Percentiles rank a stretch among this genome's conserved stretches.
Conservation (phyloP, 1,140 invertebrate genomes). For the Drosophila nigromelanica region DNA sequence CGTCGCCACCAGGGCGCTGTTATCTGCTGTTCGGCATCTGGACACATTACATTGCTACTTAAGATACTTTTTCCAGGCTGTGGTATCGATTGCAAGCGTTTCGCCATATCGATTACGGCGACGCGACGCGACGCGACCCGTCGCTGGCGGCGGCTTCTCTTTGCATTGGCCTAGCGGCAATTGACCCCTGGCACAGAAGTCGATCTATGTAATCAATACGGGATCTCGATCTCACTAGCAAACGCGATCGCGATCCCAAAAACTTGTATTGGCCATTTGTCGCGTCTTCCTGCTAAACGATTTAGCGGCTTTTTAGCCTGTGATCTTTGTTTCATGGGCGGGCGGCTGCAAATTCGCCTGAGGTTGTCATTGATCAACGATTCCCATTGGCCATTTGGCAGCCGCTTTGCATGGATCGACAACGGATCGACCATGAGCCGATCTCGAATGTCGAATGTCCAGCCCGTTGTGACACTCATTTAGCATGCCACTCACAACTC, state of each 20-base stretch:
- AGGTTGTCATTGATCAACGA: constrained; percentile 50
- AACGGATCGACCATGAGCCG: constrained; percentile 9
- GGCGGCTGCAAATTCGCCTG: constrained; percentile 8
- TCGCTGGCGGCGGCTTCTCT: constrained; percentile 29
- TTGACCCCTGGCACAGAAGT: constrained; percentile 79
- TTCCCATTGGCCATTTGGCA: constrained; percentile 35
- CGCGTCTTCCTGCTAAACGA: constrained; percentile 30
- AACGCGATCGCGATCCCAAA: constrained; percentile 37
- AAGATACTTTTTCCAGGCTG: constrained; percentile 60
- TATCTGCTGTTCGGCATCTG: constrained; percentile 75
- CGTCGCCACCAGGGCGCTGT: constrained; percentile 51
- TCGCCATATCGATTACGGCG: constrained; percentile 69
- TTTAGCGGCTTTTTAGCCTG: constrained; percentile 43
- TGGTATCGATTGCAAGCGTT: constrained; percentile 52
- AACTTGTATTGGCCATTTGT: constrained; percentile 31
- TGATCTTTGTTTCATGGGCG: constrained; percentile 48
- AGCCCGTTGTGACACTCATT: constrained; percentile 42
- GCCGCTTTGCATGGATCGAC: constrained; percentile 39
- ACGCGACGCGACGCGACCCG: constrained; percentile 12
- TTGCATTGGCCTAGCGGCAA: constrained; percentile 51
- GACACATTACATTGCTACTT: constrained; percentile 75
- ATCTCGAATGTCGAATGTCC: constrained; percentile 1
- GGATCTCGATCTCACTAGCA: not conserved
- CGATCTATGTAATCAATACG: constrained; percentile 78
- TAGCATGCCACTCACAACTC: constrained; percentile 69